Base-by-base conservation (phyloP, 2,888 invertebrate genomes). In the Nephrotoma guestfalica region DNA sequence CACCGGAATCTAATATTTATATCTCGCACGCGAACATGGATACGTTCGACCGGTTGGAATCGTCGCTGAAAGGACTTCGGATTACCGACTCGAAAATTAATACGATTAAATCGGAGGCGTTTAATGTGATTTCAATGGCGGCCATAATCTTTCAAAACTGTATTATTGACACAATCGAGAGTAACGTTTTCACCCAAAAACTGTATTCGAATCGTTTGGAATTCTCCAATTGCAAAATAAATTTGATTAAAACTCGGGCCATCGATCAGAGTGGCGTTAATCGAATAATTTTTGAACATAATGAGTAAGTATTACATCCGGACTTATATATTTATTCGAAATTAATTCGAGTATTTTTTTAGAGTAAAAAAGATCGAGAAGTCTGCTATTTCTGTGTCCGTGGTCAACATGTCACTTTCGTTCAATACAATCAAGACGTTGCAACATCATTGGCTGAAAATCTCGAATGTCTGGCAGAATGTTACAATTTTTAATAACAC, bases 241-340 rank as follows among this genome's bases (percentile, higher is more conserved):
- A 90, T 5, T 89, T 88, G 9, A 91, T 92, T 51, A 91, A 91
- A 85, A 90, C 89, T 41, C 89, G 90, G 87, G 91, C 91, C 0
- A 91, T 92, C 86, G 89, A 89, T 86, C 91, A 90, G 40, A 91
- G 91, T 87, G 91, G 91, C 86, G 91, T 91, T 6, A 89, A 89
- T 30, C 90, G 89, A 71, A 87, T 91, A 4, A 89, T 90, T 18
- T 88, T 91, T n/a, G 88, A 88, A 0, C 89, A 89, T 11, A 91
- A 91, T 87, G 90, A 88, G 91, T 91, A 88, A 90, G 85, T 87
- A 86, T 30, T 41, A 85, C n/a, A 41, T 84, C 6, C 6, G 3
- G 13, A 47, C 47, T 83, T 0, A 83, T 83, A 41, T n/a, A 4
- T 40, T 83, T 83, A 40, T 83, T 47, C n/a, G 47, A 11, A 6